Evolutionary conservation across 2,888 invertebrate genomes (phyloP), one percentile per base, ranked within the genome.

Genomic region (Buathra laborator): DNA sequence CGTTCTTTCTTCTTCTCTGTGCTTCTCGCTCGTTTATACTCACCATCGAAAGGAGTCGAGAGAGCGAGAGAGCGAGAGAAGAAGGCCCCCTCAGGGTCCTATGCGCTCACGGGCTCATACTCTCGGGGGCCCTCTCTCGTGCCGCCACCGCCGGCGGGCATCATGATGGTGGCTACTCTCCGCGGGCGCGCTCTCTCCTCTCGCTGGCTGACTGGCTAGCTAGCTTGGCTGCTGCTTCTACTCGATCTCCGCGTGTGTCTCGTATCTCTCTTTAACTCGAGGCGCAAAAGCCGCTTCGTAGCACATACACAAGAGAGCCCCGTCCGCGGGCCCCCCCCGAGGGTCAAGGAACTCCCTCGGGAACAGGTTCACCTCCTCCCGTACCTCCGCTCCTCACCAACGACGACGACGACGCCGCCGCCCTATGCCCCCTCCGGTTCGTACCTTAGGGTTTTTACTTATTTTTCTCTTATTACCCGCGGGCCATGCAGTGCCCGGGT

Each of bases 291-390:
- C 84, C 75, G 64, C 71, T 56, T 46, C 46, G 68, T 44, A 51
- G 56, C 78, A 72, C 59, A 68, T 46, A 70, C 51, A 79, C 37
- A 89, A 66, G 71, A 68, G 71, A 80, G 77, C 56, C 68, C 86
- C 88, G 86, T 87, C 86, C 89, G 89, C 88, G 88, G 89, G 89
- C 87, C 37, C 37, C 37, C 91, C 90, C 89, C 90, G 91, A 92
- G 93, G 93, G 93, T 94, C 93, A 93, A 94, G 93, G 93, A 93
- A 93, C 93, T 93, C 93, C 93, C 93, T 93, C 93, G 93, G 93
- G 93, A 94, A 94, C 93, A 94, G 93, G 93, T 94, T 94, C 93
- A 93, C 92, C 93, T 92, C 92, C 91, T 90, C 90, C 91, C 87
- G 83, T 86, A 81, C 88, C 88, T 86, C 89, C 72, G 78, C 70